These are phyloP conservation scores for Cyprinodon diabolis DNA, from an alignment of 2,797 vertebrate genomes.

Conservation along the genomic window DNA sequence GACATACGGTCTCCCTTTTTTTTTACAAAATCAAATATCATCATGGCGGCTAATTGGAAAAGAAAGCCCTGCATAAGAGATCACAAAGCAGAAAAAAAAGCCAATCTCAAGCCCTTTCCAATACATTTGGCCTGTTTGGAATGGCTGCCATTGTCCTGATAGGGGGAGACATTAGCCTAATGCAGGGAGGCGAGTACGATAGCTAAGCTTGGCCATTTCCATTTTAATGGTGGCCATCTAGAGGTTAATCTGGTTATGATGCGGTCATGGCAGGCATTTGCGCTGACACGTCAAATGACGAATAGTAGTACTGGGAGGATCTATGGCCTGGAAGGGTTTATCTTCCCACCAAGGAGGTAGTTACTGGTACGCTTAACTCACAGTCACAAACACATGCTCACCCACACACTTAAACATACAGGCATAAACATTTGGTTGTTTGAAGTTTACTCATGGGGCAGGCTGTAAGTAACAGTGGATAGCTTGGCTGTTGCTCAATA, in stretches of 20 bases:
- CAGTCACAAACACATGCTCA: conserved; percentile 15
- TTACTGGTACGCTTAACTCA: conserved; percentile 39
- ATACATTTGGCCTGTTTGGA: conserved; percentile 76
- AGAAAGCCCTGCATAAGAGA: conserved; percentile 8
- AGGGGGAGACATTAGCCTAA: conserved; percentile 72
- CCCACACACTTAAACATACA: conserved; percentile 15
- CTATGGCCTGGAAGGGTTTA: conserved; percentile 71
- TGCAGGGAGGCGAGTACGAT: conserved; percentile 69
- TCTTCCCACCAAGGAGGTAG: conserved; percentile 63
- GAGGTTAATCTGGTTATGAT: conserved; percentile 81
- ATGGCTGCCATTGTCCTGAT: conserved; percentile 65
- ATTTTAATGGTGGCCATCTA: conserved; percentile 76
- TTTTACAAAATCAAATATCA: conserved; percentile 53
- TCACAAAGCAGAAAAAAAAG: conserved; percentile 18
- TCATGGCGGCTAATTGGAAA: conserved; percentile 48
- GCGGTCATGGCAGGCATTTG: conserved; percentile 71
- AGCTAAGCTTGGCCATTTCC: conserved; percentile 75
- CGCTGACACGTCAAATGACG: conserved; percentile 71
- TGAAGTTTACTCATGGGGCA: conserved; percentile 56
- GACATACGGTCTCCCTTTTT: conserved; percentile 16
- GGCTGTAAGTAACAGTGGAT: conserved; percentile 39
- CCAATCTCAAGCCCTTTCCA: conserved; percentile 63
- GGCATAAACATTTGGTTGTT: conserved; percentile 42
- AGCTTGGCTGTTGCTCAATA: conserved; percentile 48
- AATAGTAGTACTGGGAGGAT: conserved; percentile 68